Evolutionary conservation across 2,797 vertebrate genomes (phyloP).

Genomic region (Oreochromis grahami): DNA sequence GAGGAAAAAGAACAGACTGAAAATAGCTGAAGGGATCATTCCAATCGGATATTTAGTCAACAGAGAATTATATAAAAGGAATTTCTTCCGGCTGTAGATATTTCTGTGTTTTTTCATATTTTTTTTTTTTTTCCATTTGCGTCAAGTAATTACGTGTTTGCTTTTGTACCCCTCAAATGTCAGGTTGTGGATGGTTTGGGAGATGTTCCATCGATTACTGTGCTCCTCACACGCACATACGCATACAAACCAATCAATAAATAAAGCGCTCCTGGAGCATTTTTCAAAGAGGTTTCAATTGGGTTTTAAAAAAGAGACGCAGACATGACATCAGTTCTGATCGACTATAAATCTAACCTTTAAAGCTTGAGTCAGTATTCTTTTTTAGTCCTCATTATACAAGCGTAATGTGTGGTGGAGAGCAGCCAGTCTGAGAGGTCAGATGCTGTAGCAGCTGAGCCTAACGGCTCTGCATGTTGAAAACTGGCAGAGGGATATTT

Average conservation of each 20-base stretch:
- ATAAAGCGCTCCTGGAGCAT: neutral
- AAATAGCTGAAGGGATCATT: conserved; percentile 25
- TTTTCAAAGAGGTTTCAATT: neutral
- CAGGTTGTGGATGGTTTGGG: conserved; percentile 6
- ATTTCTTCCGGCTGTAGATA: conserved; percentile 5
- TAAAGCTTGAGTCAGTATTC: conserved; percentile 14
- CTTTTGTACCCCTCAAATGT: conserved; percentile 19
- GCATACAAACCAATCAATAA: neutral
- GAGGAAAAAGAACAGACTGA: neutral
- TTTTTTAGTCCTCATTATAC: conserved; percentile 40
- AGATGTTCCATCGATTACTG: conserved; percentile 22
- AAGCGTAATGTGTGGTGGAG: conserved; percentile 45
- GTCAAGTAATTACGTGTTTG: conserved; percentile 28
- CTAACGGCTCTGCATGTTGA: conserved; percentile 31
- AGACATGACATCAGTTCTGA: neutral
- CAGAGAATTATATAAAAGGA: neutral
- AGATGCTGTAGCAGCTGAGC: conserved; percentile 39
- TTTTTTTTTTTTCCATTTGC: neutral
- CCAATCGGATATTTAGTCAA: neutral
- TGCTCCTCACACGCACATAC: neutral
- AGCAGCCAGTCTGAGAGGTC: conserved; percentile 52
- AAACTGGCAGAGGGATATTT: conserved; percentile 34
- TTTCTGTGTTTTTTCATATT: conserved; percentile 12
- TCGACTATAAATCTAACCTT: conserved; percentile 37
- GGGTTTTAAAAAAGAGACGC: neutral